A percentile compares a stretch with the other conserved stretches of the same genome.
Conservation (phyloP, 2,797 vertebrate species). For the Ctenopoma kingsleyae region DNA sequence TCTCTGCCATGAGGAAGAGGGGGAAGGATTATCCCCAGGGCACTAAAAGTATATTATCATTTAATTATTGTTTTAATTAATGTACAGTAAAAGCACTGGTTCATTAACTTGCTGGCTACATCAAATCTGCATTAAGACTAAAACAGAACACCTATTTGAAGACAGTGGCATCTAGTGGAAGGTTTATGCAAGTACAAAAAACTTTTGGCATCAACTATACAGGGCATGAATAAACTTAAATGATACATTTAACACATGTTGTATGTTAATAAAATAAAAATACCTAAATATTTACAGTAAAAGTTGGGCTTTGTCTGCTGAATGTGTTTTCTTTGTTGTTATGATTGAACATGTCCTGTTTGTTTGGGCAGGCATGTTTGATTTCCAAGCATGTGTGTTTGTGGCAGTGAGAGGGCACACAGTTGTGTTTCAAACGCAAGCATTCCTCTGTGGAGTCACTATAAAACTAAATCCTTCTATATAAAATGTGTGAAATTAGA, state of each 20-base stretch:
- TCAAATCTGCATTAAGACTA: not conserved
- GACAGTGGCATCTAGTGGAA: constrained; percentile 66
- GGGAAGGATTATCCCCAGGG: not conserved
- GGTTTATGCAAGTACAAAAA: constrained; percentile 32
- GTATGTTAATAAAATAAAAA: no score
- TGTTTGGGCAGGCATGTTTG: no score
- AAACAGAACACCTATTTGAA: constrained; percentile 22
- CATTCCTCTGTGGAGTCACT: no score
- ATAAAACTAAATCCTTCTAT: no score
- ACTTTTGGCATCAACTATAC: not conserved
- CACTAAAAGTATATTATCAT: constrained; percentile 1
- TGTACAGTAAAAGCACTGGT: constrained; percentile 7
- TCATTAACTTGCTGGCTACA: constrained; percentile 21
- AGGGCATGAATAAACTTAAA: not conserved
- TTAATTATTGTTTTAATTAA: constrained; percentile 46
- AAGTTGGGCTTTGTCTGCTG: not conserved
- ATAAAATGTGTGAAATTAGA: no score
- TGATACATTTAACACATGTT: no score
- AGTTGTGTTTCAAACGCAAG: no score
- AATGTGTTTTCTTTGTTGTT: not conserved
- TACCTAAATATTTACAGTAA: no score
- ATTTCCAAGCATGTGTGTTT: no score
- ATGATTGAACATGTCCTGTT: not conserved
- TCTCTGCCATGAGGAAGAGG: not conserved
- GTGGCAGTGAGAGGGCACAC: no score